Evolutionary conservation across 1,140 invertebrate genomes (phyloP).

Genomic region (Brachionus calyciflorus): DNA sequence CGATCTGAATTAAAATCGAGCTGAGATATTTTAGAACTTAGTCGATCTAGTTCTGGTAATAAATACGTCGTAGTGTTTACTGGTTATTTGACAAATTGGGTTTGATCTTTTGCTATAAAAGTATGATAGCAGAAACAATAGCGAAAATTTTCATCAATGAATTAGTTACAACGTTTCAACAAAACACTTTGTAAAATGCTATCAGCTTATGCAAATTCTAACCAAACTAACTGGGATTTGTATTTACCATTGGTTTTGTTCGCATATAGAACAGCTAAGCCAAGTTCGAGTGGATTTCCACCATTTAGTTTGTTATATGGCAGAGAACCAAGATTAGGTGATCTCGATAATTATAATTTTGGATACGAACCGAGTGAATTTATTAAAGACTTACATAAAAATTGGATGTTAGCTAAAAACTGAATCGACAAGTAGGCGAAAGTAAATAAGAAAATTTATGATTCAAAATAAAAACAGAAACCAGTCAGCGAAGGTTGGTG

Average conservation of each 20-base stretch:
- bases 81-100: too few relatives aligned
- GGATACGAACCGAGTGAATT: constrained; percentile 2
- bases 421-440: not conserved
- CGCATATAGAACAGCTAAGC: constrained; percentile 51
- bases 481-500: not conserved
- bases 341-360: not conserved
- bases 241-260: constrained; percentile 51
- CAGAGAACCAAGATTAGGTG: constrained; percentile 36
- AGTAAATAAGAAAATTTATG: constrained; percentile 4
- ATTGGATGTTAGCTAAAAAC: constrained; percentile 6
- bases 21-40: too few relatives aligned
- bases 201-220: constrained; percentile 49
- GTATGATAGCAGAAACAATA: too few relatives aligned
- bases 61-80: too few relatives aligned
- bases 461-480: constrained; percentile 1
- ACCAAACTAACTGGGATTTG: constrained; percentile 53
- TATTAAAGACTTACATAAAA: not conserved
- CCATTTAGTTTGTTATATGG: constrained; percentile 53
- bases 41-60: too few relatives aligned
- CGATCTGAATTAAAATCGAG: too few relatives aligned
- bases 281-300: constrained; percentile 50
- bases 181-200: too few relatives aligned
- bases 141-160: too few relatives aligned
- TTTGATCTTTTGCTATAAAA: too few relatives aligned
- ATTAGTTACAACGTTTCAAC: too few relatives aligned